Evolutionary conservation across 2,797 vertebrate species (phyloP), one percentile per base, ranked within the genome.

Genomic region (Rhadinocentrus ornatus): DNA sequence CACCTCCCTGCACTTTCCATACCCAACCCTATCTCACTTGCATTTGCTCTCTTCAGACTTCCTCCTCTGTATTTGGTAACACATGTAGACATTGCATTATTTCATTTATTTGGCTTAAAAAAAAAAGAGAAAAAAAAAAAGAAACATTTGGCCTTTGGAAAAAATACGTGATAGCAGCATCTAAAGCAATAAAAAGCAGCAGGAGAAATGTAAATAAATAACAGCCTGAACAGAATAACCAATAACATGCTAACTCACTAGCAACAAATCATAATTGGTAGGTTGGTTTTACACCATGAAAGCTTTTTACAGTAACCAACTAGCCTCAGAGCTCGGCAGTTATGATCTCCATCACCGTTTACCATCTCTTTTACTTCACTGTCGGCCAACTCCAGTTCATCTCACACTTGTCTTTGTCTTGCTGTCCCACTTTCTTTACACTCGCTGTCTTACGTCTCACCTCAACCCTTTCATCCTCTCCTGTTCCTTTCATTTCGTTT

Each of bases 111-210:
- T 94, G 92, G 93, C 88, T 92, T 91, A 62, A 87, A 81, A 84
- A 73, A 52, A 77, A 74, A 86, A 77, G 80, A 50, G 78, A 75
- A 72, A 76, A 80, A 41, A 73, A 80, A 77, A 85, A 88, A 87
- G n/a, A 87, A 86, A 62, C 80, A 81, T 87, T 86, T 75, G 75
- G 91, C 91, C 91, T 94, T 95, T 94, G 91, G 93, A 91, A 91
- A 86, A 87, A 87, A 90, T 55, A 87, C 85, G 81, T 77, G 81
- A 92, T 89, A 94, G 93, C 92, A 95, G 93, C 89, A 76, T 93
- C 91, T 93, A 94, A 94, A 93, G 86, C 89, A 93, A 92, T 86
- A 73, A 83, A 84, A 89, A 74, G 93, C 90, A 93, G 93, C 92
- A 92, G 85, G 80, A 91, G 82, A 84, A 85, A 79, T 77, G 82